Evolutionary conservation across 2,888 invertebrate species (phyloP), one percentile per base, ranked within the genome.

Genomic region (Tupiocoris notatus): DNA sequence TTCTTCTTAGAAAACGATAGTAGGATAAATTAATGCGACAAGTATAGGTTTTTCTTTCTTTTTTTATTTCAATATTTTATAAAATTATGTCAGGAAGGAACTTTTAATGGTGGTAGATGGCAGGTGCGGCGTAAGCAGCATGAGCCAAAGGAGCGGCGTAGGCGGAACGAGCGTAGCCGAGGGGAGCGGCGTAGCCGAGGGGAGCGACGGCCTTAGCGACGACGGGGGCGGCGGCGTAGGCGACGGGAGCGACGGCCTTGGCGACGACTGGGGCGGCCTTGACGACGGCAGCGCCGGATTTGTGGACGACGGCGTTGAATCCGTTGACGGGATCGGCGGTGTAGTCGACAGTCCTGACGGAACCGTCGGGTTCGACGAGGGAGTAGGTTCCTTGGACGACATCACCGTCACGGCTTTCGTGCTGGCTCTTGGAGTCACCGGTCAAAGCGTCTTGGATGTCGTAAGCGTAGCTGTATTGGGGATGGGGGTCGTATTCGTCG

Each of bases 271-370:
- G 64, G 74, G 63, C 64, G 74, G 64, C 23, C 58, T 64, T 64
- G 23, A 64, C 64, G 64, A 74, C 74, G 22, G 74, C 57, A 20
- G 63, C 74, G 16, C 64, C 74, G 58, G 74, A 57, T 56, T 74
- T 64, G 74, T 63, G 57, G 64, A 74, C 74, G 23, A 74, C 64
- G 18, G 74, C 64, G 64, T 70, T 70, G 70, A 70, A 70, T 70
- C 70, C 70, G 70, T 70, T 70, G 70, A 70, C 25, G 58, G 70
- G 70, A 20, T 70, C 70, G 17, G 70, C 70, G 61, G 70, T 70
- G 70, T 70, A 70, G 70, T 20, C 23, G 58, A 54, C 67, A 17
- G 67, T 67, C 57, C 67, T 54, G 67, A 67, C 67, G 67, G 67
- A 67, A 67, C 67, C 67, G n/a, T 59, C 59, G 16, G 70, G 70